Percentiles rank a stretch among this genome's conserved stretches.
phyloP scores from a whole-genome alignment of 2,888 invertebrate species.

The Masnerella sp. region DNA sequence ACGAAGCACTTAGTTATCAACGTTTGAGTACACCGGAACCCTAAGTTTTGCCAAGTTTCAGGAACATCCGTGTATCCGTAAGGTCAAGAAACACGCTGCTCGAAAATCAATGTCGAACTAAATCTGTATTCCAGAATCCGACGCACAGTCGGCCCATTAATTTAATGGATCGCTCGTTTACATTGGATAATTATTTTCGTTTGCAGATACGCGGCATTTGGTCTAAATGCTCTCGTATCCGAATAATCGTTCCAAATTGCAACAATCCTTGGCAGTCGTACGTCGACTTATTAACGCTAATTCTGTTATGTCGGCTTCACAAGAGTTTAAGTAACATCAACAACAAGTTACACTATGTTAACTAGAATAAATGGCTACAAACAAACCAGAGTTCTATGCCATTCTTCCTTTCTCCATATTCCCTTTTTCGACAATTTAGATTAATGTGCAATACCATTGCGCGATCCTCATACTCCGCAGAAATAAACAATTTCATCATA shows the following conservation, averaged over 20 bases:
- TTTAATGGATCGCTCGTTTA: slow-evolving; percentile 18
- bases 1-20: slow-evolving; percentile 51
- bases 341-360: slow-evolving; percentile 16
- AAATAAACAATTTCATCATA: too few species aligned
- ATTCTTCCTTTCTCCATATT: too few species aligned
- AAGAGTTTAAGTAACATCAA: slow-evolving; percentile 27
- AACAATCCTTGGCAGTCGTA: slow-evolving; percentile 21
- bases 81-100: slow-evolving; percentile 33
- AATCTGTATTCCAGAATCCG: slow-evolving; percentile 26
- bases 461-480: too few species aligned
- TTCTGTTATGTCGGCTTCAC: slow-evolving; percentile 13
- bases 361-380: slow-evolving; percentile 15
- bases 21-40: slow-evolving; percentile 34
- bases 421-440: too few species aligned
- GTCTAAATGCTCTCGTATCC: neutral
- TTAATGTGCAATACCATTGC: too few species aligned
- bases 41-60: slow-evolving; percentile 42
- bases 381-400: too few species aligned
- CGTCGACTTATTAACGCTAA: slow-evolving; percentile 16
- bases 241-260: slow-evolving; percentile 6
- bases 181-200: slow-evolving; percentile 29
- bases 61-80: neutral
- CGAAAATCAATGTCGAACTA: slow-evolving; percentile 24
- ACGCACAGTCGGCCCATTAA: slow-evolving; percentile 18
- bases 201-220: slow-evolving; percentile 2